Conservation (phyloP, 2,888 invertebrate genomes). For the Heliconius aoede region DNA sequence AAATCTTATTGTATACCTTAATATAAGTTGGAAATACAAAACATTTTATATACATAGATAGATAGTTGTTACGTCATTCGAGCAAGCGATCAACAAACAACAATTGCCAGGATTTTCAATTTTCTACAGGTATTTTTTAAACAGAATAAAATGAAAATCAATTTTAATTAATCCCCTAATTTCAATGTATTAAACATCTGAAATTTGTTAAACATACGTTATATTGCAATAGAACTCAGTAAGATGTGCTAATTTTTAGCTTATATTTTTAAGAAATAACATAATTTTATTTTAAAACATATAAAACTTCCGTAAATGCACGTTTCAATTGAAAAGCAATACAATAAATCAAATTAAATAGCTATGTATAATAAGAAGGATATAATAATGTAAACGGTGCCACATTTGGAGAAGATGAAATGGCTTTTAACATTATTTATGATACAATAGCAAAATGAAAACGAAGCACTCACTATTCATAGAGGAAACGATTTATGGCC, state of each 20-base stretch:
- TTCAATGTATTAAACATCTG: neutral
- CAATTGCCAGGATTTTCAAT: neutral
- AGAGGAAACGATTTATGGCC: neutral
- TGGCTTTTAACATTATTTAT: slow-evolving; percentile 19
- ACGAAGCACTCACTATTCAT: neutral
- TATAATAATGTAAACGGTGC: neutral
- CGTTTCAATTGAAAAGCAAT: neutral
- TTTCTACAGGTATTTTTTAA: neutral
- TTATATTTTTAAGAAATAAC: neutral
- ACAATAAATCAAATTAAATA: neutral
- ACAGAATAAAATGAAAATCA: neutral
- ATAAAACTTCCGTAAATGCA: neutral
- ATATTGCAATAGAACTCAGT: neutral
- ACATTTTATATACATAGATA: neutral
- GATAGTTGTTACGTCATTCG: neutral
- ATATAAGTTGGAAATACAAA: neutral
- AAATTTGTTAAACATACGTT: neutral
- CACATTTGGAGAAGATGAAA: slow-evolving; percentile 10
- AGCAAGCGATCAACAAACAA: neutral
- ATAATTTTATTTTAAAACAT: neutral
- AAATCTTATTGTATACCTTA: too few species aligned
- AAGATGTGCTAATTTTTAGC: too few species aligned
- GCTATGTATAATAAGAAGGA: neutral
- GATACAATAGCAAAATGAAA: slow-evolving; percentile 20
- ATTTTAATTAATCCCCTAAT: neutral